A percentile compares a stretch with the other conserved stretches of the same genome.
Evolutionary conservation across 2,113 vertebrate species (phyloP).

Genomic region (Tricholaema leucomelas): DNA sequence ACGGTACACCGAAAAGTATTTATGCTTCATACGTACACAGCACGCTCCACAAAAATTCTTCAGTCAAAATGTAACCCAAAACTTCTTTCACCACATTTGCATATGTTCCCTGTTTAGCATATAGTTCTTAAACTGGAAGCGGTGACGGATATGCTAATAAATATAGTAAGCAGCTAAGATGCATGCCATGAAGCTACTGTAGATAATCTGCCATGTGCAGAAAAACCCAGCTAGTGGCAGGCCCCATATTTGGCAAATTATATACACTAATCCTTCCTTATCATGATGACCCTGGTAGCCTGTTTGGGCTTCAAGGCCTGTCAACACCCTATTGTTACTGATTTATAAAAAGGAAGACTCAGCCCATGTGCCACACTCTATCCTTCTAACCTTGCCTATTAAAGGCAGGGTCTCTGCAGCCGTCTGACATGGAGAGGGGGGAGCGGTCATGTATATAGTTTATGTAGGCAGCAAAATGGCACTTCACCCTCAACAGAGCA

Average conservation of each 20-base stretch:
- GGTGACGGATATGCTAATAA: not conserved
- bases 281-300: constrained; percentile 24
- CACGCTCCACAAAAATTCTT: not conserved
- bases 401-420: constrained; percentile 49
- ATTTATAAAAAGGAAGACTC: constrained; percentile 34
- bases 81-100: not conserved
- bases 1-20: not conserved
- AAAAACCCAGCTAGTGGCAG: constrained; percentile 26
- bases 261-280: constrained; percentile 48
- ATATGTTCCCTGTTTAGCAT: not conserved
- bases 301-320: constrained; percentile 48
- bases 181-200: not conserved
- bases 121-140: not conserved
- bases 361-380: not conserved
- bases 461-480: constrained; percentile 10
- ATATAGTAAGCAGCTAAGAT: not conserved
- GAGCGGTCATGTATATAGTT: not conserved
- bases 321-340: constrained; percentile 61
- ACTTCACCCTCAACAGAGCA: not conserved
- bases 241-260: constrained; percentile 50
- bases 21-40: not conserved
- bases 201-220: constrained; percentile 19
- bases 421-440: not conserved
- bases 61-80: not conserved
- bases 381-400: constrained; percentile 60